A percentile compares a stretch with the other conserved stretches of the same genome.
Evolutionary conservation across 92 coral and sea anemone genomes (phyloP).

Genomic region (Epizoanthus rinbou): DNA sequence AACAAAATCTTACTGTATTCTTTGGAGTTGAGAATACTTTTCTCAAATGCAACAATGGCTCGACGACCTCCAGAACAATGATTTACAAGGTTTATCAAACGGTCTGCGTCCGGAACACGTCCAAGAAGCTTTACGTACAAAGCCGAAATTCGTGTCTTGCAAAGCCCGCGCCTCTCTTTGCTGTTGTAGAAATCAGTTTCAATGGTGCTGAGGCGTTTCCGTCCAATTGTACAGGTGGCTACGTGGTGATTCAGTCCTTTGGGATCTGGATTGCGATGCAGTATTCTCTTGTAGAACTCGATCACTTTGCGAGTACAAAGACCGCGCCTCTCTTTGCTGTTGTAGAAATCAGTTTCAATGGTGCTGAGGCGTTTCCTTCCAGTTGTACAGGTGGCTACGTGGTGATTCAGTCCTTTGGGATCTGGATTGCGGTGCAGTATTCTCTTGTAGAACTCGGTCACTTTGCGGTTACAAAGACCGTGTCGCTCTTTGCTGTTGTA

Average conservation of each 20-base stretch:
- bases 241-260: slow-evolving; percentile 8
- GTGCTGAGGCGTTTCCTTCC: not conserved
- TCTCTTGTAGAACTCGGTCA: not conserved
- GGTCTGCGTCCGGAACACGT: no score
- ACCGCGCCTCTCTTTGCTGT: not conserved
- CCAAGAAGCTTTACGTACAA: no score
- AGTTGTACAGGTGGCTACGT: not conserved
- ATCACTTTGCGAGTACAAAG: not conserved
- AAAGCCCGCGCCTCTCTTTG: no score
- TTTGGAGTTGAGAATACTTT: no score
- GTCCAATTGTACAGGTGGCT: not conserved
- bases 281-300: not conserved
- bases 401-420: slow-evolving; percentile 15
- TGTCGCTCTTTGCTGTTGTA: not conserved
- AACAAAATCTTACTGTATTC: no score
- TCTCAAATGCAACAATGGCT: no score
- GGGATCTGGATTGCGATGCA: slow-evolving; percentile 6
- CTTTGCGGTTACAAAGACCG: not conserved
- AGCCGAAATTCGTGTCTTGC: not conserved
- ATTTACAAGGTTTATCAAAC: no score
- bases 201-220: not conserved
- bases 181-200: slow-evolving; percentile 3
- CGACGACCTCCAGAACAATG: no score
- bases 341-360: not conserved
- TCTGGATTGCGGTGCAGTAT: not conserved